Evolutionary conservation across 2,797 vertebrate genomes (phyloP).

Genomic region (Tinamus major): DNA sequence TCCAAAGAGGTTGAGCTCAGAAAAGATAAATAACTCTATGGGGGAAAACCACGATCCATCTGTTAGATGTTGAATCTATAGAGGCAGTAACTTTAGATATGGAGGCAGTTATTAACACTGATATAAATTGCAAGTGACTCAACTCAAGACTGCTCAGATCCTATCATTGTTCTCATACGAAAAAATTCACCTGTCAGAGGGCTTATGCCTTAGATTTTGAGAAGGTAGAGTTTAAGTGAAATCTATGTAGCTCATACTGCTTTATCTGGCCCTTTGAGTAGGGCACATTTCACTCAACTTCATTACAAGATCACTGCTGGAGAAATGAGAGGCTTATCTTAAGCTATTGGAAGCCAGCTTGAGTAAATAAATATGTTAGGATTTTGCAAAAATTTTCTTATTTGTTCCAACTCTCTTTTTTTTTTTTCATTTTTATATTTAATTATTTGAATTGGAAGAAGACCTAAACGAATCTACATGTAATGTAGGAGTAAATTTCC

Average conservation of each 20-base stretch:
- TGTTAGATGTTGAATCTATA: neutral
- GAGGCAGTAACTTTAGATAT: neutral
- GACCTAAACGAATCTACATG: neutral
- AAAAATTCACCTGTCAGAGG: neutral
- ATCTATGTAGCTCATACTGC: neutral
- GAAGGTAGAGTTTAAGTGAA: neutral
- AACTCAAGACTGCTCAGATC: neutral
- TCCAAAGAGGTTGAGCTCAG: neutral
- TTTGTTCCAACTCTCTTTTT: neutral
- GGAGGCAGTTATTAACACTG: neutral
- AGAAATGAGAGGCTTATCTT: neutral
- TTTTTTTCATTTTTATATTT: neutral
- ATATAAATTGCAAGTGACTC: neutral
- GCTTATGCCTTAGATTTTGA: neutral
- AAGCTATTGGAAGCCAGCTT: neutral
- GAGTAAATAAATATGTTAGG: neutral
- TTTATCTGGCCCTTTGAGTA: neutral
- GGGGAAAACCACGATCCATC: neutral
- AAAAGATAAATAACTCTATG: slow-evolving; percentile 31
- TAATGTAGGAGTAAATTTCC: neutral
- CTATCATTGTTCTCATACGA: neutral
- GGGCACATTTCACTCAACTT: neutral
- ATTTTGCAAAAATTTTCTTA: neutral
- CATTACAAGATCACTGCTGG: neutral
- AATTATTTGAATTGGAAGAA: neutral